Conservation (phyloP, 2,797 vertebrate genomes). For the Synaphobranchus kaupii region DNA sequence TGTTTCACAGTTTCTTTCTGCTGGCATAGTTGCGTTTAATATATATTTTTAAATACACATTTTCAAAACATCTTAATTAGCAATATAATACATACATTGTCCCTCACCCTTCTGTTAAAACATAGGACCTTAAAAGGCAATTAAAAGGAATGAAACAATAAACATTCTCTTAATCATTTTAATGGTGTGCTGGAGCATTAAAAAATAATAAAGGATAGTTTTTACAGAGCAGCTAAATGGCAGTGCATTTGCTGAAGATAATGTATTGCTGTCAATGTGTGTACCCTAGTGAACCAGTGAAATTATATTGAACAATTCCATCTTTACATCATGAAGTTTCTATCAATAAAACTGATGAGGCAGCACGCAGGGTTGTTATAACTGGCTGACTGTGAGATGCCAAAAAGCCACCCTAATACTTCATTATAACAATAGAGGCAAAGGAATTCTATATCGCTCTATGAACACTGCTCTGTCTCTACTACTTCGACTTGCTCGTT, state of each 20-base stretch:
- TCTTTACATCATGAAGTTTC: slow-evolving; percentile 28
- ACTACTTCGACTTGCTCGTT: not conserved
- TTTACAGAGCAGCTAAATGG: slow-evolving; percentile 31
- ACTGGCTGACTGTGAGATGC: slow-evolving; percentile 27
- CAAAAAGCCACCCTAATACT: slow-evolving; percentile 26
- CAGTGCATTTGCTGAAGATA: slow-evolving; percentile 14
- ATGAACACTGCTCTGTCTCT: slow-evolving; percentile 17
- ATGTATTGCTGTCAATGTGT: slow-evolving; percentile 32
- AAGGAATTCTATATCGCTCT: slow-evolving; percentile 15
- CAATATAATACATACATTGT: slow-evolving; percentile 7
- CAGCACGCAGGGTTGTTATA: slow-evolving; percentile 17
- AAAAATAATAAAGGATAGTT: slow-evolving; percentile 29
- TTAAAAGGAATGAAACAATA: slow-evolving; percentile 23
- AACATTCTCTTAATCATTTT: slow-evolving; percentile 29
- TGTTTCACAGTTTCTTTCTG: not conserved
- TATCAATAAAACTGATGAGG: slow-evolving; percentile 39
- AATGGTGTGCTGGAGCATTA: slow-evolving; percentile 14
- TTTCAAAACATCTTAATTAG: slow-evolving; percentile 18
- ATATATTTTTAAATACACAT: not conserved
- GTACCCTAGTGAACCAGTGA: slow-evolving; percentile 24
- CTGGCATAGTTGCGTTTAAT: not conserved
- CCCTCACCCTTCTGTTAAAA: not conserved
- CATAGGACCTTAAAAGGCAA: slow-evolving; percentile 7
- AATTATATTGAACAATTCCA: slow-evolving; percentile 37
- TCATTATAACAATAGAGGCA: slow-evolving; percentile 15